Evolutionary conservation across 2,113 vertebrate genomes (phyloP).

Genomic region (Chlorocebus sabaeus): DNA sequence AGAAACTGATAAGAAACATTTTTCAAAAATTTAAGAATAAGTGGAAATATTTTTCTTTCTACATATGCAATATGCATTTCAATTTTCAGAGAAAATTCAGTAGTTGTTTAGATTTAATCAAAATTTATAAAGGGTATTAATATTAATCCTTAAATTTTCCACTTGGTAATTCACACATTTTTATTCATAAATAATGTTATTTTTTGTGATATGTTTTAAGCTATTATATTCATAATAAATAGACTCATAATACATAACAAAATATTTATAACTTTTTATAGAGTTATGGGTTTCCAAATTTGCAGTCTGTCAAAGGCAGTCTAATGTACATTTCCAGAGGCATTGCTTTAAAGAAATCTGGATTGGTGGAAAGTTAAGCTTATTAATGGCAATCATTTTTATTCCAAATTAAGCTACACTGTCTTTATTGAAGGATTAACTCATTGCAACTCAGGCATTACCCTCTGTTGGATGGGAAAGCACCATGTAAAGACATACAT

Average conservation of each 20-base stretch:
- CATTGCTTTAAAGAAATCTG: conserved; percentile 7
- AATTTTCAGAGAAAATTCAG: not conserved
- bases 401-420: conserved; percentile 65
- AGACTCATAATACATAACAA: not conserved
- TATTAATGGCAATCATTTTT: conserved; percentile 61
- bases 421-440: conserved; percentile 51
- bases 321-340: conserved; percentile 22
- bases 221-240: not conserved
- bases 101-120: not conserved
- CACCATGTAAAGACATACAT: conserved; percentile 26
- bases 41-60: not conserved
- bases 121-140: not conserved
- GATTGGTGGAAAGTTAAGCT: conserved; percentile 56
- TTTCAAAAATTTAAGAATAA: not conserved
- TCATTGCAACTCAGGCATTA: conserved; percentile 58
- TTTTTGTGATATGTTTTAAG: not conserved
- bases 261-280: not conserved
- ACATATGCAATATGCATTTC: not conserved
- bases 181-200: not conserved
- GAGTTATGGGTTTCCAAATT: not conserved
- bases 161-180: not conserved
- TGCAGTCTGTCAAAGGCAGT: not conserved
- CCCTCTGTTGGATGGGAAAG: conserved; percentile 35
- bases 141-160: not conserved
- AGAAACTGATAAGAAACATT: not conserved